These are phyloP conservation scores for Peromyscus aztecus DNA, from an alignment of 2,797 vertebrate genomes.

Conservation along the genomic window DNA sequence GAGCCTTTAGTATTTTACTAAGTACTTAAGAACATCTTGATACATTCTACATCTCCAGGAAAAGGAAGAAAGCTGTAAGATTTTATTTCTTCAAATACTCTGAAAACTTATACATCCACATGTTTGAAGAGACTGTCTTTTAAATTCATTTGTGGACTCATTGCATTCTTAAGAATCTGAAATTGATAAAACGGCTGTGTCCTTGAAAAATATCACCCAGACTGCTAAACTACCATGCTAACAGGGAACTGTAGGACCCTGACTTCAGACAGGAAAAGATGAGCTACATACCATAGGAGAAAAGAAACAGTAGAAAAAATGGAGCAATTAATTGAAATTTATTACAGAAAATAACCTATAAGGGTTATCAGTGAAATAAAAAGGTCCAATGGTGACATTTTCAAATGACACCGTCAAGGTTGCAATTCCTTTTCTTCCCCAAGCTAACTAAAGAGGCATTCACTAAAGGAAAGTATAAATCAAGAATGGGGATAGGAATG, in stretches of 20 bases:
- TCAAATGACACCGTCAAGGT: neutral
- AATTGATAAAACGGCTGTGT: neutral
- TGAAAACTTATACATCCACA: neutral
- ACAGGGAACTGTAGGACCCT: neutral
- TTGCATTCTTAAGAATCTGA: neutral
- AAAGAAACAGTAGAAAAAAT: neutral
- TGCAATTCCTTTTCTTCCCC: neutral
- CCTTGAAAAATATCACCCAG: slow-evolving; percentile 30
- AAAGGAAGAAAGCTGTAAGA: neutral
- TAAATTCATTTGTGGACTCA: slow-evolving; percentile 18
- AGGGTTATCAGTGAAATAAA: slow-evolving; percentile 20
- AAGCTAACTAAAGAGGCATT: neutral
- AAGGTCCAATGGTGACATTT: neutral
- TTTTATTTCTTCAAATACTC: slow-evolving; percentile 29
- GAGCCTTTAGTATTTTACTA: slow-evolving; percentile 1
- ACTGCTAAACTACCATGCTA: neutral
- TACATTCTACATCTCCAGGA: slow-evolving; percentile 4
- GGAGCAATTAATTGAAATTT: slow-evolving; percentile 8
- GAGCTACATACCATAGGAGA: neutral
- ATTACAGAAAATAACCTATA: slow-evolving; percentile 4
- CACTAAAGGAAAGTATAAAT: neutral
- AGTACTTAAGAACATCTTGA: slow-evolving; percentile 33
- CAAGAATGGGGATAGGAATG: neutral
- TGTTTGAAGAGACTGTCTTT: slow-evolving; percentile 26
- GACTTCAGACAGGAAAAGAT: neutral